Percentiles rank a stretch among this genome's conserved stretches.
These are phyloP conservation scores for Stegophylla sp. DNA, from an alignment of 2,888 invertebrate species.

Conservation along the genomic window DNA sequence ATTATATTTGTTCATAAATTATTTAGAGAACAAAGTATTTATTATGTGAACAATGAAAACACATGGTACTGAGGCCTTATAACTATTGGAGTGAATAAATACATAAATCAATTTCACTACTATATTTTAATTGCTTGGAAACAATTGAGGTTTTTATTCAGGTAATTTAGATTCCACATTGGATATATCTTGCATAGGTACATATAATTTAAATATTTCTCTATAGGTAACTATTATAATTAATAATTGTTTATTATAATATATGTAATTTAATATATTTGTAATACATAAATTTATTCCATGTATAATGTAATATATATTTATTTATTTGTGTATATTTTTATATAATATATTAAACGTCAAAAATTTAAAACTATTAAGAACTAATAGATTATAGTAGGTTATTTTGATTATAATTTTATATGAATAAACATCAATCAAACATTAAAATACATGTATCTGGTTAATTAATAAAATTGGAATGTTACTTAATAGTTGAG, in stretches of 20 bases:
- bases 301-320: slow-evolving; percentile 18
- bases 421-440: slow-evolving; percentile 18
- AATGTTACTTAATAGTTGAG: slow-evolving; percentile 17
- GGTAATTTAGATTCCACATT: slow-evolving; percentile 42
- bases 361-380: slow-evolving; percentile 45
- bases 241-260: slow-evolving; percentile 41
- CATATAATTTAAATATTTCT: slow-evolving; percentile 55
- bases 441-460: slow-evolving; percentile 27
- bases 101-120: slow-evolving; percentile 31
- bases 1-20: slow-evolving; percentile 9
- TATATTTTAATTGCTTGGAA: slow-evolving; percentile 11
- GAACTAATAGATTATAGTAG: slow-evolving; percentile 45
- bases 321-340: slow-evolving; percentile 3
- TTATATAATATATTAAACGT: slow-evolving; percentile 38
- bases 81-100: not conserved
- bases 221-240: slow-evolving; percentile 34
- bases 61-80: slow-evolving; percentile 27
- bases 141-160: slow-evolving; percentile 51
- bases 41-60: slow-evolving; percentile 27
- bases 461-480: slow-evolving; percentile 36
- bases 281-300: slow-evolving; percentile 28
- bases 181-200: slow-evolving; percentile 40
- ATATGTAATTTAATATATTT: slow-evolving; percentile 32
- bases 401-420: slow-evolving; percentile 41
- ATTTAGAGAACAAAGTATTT: not conserved